These are phyloP conservation scores for Eulemur albifrons DNA, from an alignment of 2,797 vertebrate genomes.

Conservation along the genomic window DNA sequence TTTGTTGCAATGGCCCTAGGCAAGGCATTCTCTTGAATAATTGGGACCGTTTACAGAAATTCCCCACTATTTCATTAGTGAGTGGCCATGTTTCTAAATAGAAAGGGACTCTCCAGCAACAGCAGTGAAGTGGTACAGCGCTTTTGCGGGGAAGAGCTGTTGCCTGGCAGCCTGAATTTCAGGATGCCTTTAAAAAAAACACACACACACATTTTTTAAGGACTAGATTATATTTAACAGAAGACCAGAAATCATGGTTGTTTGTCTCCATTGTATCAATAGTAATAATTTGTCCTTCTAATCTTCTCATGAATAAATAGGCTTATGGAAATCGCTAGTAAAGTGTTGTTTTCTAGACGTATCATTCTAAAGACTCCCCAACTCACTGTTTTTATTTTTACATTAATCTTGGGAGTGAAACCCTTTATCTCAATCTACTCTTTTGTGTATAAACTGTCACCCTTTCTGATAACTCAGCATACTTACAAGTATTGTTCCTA, in stretches of 20 bases:
- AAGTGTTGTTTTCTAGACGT: conserved; percentile 32
- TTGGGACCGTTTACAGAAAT: conserved; percentile 54
- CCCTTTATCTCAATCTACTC: not conserved
- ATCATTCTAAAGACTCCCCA: not conserved
- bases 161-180: conserved; percentile 67
- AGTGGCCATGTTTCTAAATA: conserved; percentile 59
- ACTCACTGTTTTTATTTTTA: conserved; percentile 33
- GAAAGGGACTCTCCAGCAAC: conserved; percentile 53
- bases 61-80: conserved; percentile 76
- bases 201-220: not conserved
- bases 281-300: not conserved
- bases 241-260: conserved; percentile 47
- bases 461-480: conserved; percentile 16
- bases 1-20: conserved; percentile 62
- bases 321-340: not conserved
- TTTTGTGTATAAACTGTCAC: not conserved
- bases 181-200: not conserved
- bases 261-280: not conserved
- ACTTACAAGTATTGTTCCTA: conserved; percentile 42
- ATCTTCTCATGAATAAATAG: conserved; percentile 2
- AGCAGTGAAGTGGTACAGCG: conserved; percentile 45
- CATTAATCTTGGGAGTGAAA: not conserved
- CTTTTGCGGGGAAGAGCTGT: not conserved
- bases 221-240: conserved; percentile 66
- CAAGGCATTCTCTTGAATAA: conserved; percentile 60